Percentiles rank a stretch among this genome's conserved stretches.
Conservation (phyloP, 2,113 vertebrate species). For the Pedetes capensis region DNA sequence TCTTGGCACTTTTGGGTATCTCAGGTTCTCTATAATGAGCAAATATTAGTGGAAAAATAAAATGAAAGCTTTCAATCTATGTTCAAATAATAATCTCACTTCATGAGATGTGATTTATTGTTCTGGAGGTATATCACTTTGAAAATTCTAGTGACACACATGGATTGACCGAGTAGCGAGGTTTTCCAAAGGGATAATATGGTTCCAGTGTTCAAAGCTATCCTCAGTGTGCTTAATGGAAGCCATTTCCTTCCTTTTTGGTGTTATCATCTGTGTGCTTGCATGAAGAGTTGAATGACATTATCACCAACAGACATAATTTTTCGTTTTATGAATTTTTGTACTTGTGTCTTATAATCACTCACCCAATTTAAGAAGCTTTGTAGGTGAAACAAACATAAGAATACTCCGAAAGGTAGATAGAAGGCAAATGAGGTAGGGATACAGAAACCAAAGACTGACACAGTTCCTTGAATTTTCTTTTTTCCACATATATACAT, state of each 20-base stretch:
- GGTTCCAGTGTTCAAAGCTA: not conserved
- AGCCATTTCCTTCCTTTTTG: not conserved
- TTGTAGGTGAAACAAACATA: not conserved
- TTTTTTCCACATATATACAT: not conserved
- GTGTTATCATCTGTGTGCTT: not conserved
- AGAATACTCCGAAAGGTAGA: not conserved
- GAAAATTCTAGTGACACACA: not conserved
- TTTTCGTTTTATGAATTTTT: not conserved
- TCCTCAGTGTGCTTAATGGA: not conserved
- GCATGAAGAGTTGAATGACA: not conserved
- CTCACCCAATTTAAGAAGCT: not conserved
- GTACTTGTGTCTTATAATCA: not conserved
- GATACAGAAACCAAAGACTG: not conserved
- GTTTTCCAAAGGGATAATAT: not conserved
- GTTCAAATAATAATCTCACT: not conserved
- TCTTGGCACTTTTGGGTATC: not conserved
- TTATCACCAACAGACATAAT: not conserved
- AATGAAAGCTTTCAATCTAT: not conserved
- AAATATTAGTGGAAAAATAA: conserved; percentile 6
- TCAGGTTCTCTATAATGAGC: not conserved
- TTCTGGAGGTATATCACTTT: not conserved
- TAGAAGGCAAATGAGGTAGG: not conserved
- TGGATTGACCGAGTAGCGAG: not conserved
- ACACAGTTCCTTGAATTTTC: not conserved
- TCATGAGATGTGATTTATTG: not conserved